phyloP scores from a whole-genome alignment of 2,113 vertebrate species.

The Crotalus viridis region DNA sequence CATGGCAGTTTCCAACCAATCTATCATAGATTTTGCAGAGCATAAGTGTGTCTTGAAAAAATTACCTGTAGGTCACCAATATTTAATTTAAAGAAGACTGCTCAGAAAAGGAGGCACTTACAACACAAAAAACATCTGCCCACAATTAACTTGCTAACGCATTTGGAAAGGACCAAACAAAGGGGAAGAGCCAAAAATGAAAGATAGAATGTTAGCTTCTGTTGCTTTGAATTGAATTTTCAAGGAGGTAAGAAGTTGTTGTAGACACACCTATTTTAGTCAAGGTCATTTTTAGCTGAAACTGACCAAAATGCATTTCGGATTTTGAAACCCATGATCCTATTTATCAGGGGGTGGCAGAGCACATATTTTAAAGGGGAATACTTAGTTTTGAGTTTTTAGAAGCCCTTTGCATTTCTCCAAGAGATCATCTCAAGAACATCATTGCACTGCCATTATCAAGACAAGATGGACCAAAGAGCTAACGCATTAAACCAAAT shows the following conservation, averaged over 20 bases:
- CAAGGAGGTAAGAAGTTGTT: neutral
- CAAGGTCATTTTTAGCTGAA: neutral
- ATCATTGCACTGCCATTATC: neutral
- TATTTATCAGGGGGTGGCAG: neutral
- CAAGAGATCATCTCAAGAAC: neutral
- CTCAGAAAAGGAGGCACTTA: neutral
- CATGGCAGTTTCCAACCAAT: constrained; percentile 24
- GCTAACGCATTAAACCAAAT: neutral
- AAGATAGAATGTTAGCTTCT: neutral
- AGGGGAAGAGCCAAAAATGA: neutral
- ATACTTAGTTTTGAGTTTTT: neutral
- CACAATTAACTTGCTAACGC: neutral
- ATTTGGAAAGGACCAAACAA: neutral
- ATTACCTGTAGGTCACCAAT: constrained; percentile 21
- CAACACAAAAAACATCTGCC: neutral
- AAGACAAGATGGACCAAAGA: neutral
- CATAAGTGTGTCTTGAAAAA: neutral
- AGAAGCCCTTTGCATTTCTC: neutral
- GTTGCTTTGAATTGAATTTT: neutral
- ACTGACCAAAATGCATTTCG: neutral
- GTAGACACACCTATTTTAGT: neutral
- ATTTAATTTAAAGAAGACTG: constrained; percentile 14
- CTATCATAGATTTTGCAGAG: constrained; percentile 21
- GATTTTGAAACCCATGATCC: neutral
- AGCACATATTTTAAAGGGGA: neutral